phyloP scores from a whole-genome alignment of 2,888 invertebrate species.

The Atrina japonica region DNA sequence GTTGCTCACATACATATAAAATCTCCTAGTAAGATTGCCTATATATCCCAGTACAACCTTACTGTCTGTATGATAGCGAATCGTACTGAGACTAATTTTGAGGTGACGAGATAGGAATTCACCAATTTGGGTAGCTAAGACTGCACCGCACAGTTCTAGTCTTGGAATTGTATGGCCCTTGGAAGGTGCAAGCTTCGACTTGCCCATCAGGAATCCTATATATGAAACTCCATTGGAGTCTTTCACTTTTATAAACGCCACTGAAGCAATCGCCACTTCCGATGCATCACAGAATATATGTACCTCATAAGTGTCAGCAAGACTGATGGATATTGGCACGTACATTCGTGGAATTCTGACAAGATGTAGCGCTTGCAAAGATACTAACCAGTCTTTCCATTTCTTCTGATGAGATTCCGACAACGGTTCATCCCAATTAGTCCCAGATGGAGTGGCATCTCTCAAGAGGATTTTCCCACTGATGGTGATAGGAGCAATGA shows the following conservation, averaged over 20 bases:
- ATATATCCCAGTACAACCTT: conserved; percentile 47
- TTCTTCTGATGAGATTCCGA: conserved; percentile 17
- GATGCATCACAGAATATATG: conserved; percentile 56
- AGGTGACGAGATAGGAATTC: conserved; percentile 35
- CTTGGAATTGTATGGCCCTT: conserved; percentile 55
- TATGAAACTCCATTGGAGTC: no score
- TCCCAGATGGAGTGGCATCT: conserved; percentile 21
- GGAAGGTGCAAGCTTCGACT: conserved; percentile 42
- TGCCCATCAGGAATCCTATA: no score
- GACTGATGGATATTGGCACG: no score
- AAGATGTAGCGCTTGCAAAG: conserved; percentile 29
- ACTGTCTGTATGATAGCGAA: conserved; percentile 44
- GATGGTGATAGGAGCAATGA: conserved; percentile 38
- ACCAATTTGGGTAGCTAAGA: conserved; percentile 48
- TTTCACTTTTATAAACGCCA: conserved; percentile 37
- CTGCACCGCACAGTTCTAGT: conserved; percentile 55
- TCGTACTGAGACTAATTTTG: conserved; percentile 12
- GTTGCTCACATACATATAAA: conserved; percentile 49
- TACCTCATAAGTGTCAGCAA: conserved; percentile 18
- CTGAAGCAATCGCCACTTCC: conserved; percentile 52
- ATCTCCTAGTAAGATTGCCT: conserved; percentile 37
- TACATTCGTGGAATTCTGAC: conserved; percentile 34
- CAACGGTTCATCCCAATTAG: conserved; percentile 50
- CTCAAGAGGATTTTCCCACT: conserved; percentile 44
- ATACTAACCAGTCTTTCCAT: conserved; percentile 45